Evolutionary conservation across 2,797 vertebrate genomes (phyloP), one percentile per base, ranked within the genome.

Genomic region (Nothura maculosa): DNA sequence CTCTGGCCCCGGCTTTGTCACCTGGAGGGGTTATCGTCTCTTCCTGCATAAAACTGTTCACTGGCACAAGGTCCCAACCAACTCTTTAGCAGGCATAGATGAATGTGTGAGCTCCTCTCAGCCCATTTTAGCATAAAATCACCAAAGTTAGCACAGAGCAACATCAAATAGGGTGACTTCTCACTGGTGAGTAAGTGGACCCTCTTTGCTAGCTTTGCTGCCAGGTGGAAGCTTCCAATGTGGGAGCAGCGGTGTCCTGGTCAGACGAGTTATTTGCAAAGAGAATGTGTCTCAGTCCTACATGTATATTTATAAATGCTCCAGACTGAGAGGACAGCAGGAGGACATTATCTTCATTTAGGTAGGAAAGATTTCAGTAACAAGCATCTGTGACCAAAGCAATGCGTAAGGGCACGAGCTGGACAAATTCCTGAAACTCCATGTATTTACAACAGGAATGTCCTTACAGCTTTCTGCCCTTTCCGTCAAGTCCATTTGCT

Each of bases 1-100:
- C 64, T 79, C 45, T 54, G 60, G 28, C 15, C 42, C 13, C 42
- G 80, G 52, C 27, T 62, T 61, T 82, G 47, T n/a, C 64, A 66
- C 40, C 5, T 67, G 20, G 62, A 48, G 81, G 45, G 2, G 24
- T 42, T 68, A 1, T 18, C 40, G 36, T 61, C 58, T 24, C 36
- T 86, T 40, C 48, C 32, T n/a, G 1, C 0, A 0, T 24, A 40
- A 13, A 34, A 70, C 12, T 25, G 66, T 2, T 4, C 63, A 30
- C 8, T 20, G 32, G 36, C n/a, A 76, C 7, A 6, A 77, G 36
- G 13, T 58, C 61, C 42, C 15, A 48, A n/a, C 27, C 52, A 74
- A 12, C 64, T 66, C 5, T 0, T 20, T 47, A 38, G 10, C 32
- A 64, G 48, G 5, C 3, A 4, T 25, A 52, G 36, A 11, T 28